phyloP scores from a whole-genome alignment of 2,113 vertebrate genomes.

The Cyprinodon brontotheroides region DNA sequence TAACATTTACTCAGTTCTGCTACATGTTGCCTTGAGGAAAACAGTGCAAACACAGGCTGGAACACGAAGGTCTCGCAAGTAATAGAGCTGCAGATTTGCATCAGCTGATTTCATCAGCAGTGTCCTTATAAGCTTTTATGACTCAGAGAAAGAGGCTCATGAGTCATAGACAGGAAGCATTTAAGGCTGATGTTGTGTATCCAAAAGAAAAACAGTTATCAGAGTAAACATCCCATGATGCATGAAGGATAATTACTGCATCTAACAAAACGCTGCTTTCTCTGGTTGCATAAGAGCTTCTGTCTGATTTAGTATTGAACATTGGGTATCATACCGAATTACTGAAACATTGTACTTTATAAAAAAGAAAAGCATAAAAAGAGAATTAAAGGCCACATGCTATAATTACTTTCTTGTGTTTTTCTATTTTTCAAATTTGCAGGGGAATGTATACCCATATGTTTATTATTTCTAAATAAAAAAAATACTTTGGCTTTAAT shows the following conservation, averaged over 20 bases:
- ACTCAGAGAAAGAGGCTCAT: constrained; percentile 35
- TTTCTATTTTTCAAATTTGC: background rate
- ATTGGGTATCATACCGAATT: background rate
- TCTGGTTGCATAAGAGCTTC: background rate
- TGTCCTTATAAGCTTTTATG: constrained; percentile 26
- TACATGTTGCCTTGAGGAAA: constrained; percentile 15
- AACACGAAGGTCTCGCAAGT: background rate
- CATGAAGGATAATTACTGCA: background rate
- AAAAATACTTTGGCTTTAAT: background rate
- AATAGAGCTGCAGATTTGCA: constrained; percentile 13
- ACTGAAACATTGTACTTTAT: background rate
- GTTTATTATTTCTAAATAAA: background rate
- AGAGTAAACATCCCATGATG: constrained; percentile 18
- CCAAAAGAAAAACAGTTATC: constrained; percentile 13
- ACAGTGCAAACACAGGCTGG: constrained; percentile 28
- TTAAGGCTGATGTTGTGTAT: constrained; percentile 4
- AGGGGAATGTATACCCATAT: too few relatives aligned
- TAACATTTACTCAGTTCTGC: background rate
- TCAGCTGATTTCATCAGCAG: constrained; percentile 5
- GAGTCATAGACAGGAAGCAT: constrained; percentile 26
- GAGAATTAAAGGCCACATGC: background rate
- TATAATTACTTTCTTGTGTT: background rate
- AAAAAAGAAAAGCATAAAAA: background rate
- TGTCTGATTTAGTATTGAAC: background rate
- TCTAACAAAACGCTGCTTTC: background rate